phyloP scores from a whole-genome alignment of 2,888 invertebrate species.

The Trachelus troglodyta region DNA sequence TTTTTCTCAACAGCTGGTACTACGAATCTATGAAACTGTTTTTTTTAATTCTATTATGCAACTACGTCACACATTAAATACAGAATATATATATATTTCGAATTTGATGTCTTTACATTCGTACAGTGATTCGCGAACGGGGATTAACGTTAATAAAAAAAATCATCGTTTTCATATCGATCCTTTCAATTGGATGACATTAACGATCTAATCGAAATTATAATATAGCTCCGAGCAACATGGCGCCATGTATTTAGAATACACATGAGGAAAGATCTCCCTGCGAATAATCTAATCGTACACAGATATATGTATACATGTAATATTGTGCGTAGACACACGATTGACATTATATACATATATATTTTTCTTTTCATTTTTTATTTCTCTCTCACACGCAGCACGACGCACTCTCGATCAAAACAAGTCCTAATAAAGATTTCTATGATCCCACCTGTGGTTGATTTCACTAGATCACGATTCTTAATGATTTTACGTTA shows the following conservation, averaged over 20 bases:
- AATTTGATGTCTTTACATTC: neutral
- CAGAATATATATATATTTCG: neutral
- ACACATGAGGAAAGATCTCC: neutral
- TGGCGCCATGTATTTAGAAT: neutral
- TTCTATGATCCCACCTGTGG: neutral
- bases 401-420: neutral
- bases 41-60: neutral
- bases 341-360: neutral
- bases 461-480: neutral
- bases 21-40: neutral
- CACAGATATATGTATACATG: neutral
- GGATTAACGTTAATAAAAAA: neutral
- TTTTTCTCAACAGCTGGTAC: neutral
- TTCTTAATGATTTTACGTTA: no score
- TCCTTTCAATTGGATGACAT: neutral
- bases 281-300: neutral
- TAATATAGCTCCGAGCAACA: neutral
- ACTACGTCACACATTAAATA: neutral
- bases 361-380: no score
- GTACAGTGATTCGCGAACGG: neutral
- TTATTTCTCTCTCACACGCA: neutral
- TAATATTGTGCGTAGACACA: neutral
- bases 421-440: neutral
- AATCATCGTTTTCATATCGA: neutral
- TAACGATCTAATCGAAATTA: neutral